A percentile compares a stretch with the other conserved stretches of the same genome.
Conservation (phyloP, 2,113 vertebrate species). For the Pomatorhinus ruficollis region DNA sequence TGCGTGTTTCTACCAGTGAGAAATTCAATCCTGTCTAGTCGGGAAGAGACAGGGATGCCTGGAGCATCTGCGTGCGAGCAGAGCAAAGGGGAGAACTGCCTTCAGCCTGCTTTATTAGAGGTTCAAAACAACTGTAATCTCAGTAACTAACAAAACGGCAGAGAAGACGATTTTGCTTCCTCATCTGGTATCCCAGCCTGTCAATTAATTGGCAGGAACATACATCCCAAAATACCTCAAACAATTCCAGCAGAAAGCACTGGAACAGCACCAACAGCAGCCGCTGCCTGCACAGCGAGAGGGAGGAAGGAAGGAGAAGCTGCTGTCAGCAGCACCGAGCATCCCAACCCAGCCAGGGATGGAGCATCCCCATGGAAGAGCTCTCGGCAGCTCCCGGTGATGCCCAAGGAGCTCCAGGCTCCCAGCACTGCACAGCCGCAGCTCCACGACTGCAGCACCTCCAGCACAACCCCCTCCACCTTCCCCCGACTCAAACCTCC, state of each 20-base stretch:
- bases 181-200: background rate
- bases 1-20: background rate
- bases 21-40: background rate
- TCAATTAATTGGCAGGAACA: background rate
- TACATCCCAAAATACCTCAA: slow-evolving; percentile 4
- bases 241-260: slow-evolving; percentile 3
- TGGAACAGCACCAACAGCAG: background rate
- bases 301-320: background rate
- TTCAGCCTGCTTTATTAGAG: background rate
- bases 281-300: fast-evolving
- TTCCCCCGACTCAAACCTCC: background rate
- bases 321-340: background rate
- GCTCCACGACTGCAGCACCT: background rate
- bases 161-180: background rate
- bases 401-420: background rate
- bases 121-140: background rate
- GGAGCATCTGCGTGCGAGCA: background rate
- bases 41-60: background rate
- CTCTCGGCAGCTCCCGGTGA: background rate
- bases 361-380: background rate
- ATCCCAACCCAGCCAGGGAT: background rate
- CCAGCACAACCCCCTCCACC: background rate
- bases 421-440: background rate
- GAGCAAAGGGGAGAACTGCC: background rate
- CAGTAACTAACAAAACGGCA: background rate